A percentile compares a stretch with the other conserved stretches of the same genome.
Conservation (phyloP, 2,888 invertebrate species). For the Neoitamus cyanurus region DNA sequence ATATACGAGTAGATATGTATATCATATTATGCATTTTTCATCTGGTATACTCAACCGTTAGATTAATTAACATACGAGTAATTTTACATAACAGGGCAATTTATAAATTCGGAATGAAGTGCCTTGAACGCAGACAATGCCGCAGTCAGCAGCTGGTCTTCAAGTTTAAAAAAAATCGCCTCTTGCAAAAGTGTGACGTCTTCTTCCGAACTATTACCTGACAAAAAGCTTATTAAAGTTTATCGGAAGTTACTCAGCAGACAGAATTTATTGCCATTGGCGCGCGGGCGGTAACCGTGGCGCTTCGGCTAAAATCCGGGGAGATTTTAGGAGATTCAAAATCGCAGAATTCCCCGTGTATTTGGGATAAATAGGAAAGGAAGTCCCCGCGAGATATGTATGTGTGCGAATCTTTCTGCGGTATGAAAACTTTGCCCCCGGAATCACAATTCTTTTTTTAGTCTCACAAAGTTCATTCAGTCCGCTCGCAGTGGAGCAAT, state of each 20-base stretch:
- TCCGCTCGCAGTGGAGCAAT: neutral
- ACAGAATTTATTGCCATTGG: constrained; percentile 9
- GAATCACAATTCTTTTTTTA: neutral
- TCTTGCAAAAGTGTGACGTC: constrained; percentile 2
- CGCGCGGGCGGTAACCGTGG: neutral
- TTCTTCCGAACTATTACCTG: constrained; percentile 33
- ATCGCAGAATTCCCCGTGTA: neutral
- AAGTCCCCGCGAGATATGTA: neutral
- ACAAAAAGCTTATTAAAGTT: constrained; percentile 37
- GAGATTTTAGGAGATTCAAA: neutral
- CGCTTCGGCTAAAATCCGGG: neutral
- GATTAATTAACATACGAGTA: too few relatives aligned
- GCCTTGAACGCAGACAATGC: neutral
- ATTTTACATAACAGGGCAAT: too few relatives aligned
- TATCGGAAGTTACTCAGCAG: constrained; percentile 15
- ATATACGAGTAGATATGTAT: too few relatives aligned
- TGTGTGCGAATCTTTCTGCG: neutral
- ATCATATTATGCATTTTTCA: too few relatives aligned
- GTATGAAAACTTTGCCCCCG: constrained; percentile 3
- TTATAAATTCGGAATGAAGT: too few relatives aligned
- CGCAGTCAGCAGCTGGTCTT: neutral
- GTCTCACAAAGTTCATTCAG: neutral
- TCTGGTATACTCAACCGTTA: too few relatives aligned
- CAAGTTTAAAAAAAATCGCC: neutral
- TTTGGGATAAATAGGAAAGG: neutral